A percentile compares a stretch with the other conserved stretches of the same genome.
Conservation (phyloP, 1,140 invertebrate genomes). For the Whitmania pigra region DNA sequence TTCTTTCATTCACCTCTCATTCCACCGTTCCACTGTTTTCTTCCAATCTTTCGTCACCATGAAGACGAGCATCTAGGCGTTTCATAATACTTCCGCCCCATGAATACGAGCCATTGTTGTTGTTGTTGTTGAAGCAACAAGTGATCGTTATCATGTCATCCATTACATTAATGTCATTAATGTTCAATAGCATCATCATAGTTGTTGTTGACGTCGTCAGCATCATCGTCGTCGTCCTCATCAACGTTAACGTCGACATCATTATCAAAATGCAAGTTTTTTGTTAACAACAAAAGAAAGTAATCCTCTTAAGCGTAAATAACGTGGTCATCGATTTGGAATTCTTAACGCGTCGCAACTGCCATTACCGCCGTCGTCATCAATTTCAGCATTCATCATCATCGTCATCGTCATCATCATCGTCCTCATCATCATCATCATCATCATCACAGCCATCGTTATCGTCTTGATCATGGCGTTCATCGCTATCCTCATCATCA, state of each 20-base stretch:
- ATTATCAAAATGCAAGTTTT: neutral
- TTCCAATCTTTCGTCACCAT: no score
- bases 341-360: neutral
- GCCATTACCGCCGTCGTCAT: slow-evolving; percentile 27
- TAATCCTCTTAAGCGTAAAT: no score
- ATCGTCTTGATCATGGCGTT: slow-evolving; percentile 20
- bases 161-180: neutral
- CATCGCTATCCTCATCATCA: slow-evolving; percentile 23
- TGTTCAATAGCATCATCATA: slow-evolving; percentile 2
- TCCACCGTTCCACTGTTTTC: no score
- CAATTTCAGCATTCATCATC: slow-evolving; percentile 12
- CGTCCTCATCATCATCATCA: slow-evolving; percentile 21
- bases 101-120: no score
- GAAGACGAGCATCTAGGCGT: no score
- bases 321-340: no score
- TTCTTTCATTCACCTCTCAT: no score
- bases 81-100: no score
- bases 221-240: neutral
- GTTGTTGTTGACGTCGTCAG: neutral
- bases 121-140: no score
- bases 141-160: no score
- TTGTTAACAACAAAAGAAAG: no score
- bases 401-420: slow-evolving; percentile 20
- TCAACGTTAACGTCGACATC: neutral
- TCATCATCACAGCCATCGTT: slow-evolving; percentile 23